These are phyloP conservation scores for Melipona bicolor DNA, from an alignment of 2,888 invertebrate species.

Conservation along the genomic window DNA sequence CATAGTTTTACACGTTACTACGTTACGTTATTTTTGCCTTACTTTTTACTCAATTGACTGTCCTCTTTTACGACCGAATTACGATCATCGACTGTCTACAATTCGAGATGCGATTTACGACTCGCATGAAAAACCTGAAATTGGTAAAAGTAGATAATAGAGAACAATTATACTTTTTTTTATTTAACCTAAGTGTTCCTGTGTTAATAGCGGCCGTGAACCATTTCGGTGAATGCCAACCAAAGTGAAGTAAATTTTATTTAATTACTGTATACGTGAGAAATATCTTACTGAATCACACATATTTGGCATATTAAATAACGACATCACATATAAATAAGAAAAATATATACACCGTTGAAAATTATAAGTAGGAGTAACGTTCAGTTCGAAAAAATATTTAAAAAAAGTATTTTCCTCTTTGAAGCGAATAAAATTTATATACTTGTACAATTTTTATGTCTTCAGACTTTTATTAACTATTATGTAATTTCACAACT, in stretches of 20 bases:
- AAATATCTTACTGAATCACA: background rate
- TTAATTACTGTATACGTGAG: no score
- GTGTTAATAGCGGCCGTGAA: background rate
- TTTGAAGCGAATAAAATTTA: background rate
- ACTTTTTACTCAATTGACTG: conserved; percentile 38
- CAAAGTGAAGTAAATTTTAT: background rate
- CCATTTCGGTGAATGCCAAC: background rate
- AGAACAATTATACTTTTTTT: background rate
- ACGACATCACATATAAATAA: background rate
- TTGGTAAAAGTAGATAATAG: background rate
- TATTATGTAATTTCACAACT: background rate
- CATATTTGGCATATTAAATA: no score
- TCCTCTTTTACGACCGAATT: conserved; percentile 18
- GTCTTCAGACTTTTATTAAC: background rate
- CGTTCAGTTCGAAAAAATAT: background rate
- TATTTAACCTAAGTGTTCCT: background rate
- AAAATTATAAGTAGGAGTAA: background rate
- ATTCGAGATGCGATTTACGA: conserved; percentile 22
- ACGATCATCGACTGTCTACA: conserved; percentile 33
- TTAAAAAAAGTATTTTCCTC: background rate
- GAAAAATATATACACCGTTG: background rate
- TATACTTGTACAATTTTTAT: background rate
- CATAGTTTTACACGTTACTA: conserved; percentile 35
- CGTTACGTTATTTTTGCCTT: conserved; percentile 52
- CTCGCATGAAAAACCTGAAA: conserved; percentile 31